phyloP scores from a whole-genome alignment of 1,140 invertebrate species.

The Hycleus phaleratus region DNA sequence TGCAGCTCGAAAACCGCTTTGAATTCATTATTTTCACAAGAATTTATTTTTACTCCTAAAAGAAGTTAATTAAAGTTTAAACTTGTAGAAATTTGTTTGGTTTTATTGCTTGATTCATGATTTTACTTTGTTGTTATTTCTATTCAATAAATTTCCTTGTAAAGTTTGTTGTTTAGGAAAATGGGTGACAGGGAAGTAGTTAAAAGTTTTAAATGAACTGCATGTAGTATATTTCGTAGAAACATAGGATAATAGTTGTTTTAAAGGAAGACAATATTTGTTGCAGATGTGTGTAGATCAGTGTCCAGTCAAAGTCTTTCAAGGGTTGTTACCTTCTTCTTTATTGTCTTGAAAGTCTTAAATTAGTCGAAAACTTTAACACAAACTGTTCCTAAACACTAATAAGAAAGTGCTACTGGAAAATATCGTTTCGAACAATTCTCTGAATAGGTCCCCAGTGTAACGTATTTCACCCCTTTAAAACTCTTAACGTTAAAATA shows the following conservation, averaged over 20 bases:
- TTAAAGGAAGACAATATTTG: too few relatives aligned
- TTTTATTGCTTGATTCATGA: too few relatives aligned
- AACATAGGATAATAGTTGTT: too few relatives aligned
- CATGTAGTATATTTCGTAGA: too few relatives aligned
- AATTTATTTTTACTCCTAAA: too few relatives aligned
- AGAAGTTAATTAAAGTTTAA: too few relatives aligned
- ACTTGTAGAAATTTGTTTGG: too few relatives aligned
- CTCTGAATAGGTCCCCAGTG: constrained; percentile 21
- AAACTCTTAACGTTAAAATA: constrained; percentile 29
- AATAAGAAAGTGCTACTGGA: constrained; percentile 37
- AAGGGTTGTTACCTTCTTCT: constrained; percentile 38
- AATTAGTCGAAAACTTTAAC: constrained; percentile 37
- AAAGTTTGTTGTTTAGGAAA: not conserved
- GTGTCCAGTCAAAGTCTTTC: constrained; percentile 29
- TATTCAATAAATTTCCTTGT: not conserved
- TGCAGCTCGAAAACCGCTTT: too few relatives aligned
- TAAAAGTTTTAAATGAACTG: not conserved
- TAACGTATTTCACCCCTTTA: constrained; percentile 21
- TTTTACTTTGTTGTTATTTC: too few relatives aligned
- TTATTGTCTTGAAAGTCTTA: constrained; percentile 37
- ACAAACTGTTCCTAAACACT: constrained; percentile 36
- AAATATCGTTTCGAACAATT: constrained; percentile 28
- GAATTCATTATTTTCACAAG: too few relatives aligned
- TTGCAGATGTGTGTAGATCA: constrained; percentile 29
- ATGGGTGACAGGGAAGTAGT: constrained; percentile 7